phyloP scores from a whole-genome alignment of 2,888 invertebrate genomes.

The Synergus japonicus region DNA sequence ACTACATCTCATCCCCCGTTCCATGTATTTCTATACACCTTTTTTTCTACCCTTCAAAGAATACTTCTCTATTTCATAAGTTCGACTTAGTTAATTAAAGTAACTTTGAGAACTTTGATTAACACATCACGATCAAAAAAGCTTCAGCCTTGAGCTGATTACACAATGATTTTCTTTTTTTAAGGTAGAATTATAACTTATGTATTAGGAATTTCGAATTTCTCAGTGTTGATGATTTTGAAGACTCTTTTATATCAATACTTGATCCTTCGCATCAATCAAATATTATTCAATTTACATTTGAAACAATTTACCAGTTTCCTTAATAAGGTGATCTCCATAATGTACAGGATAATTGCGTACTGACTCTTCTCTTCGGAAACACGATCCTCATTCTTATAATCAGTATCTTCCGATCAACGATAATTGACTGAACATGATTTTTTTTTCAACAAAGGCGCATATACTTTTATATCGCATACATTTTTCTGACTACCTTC shows the following conservation, averaged over 20 bases:
- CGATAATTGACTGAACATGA: constrained; percentile 22
- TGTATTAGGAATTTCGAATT: not conserved
- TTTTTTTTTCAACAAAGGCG: constrained; percentile 23
- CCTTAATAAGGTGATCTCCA: not conserved
- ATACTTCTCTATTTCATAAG: not conserved
- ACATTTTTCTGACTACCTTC: not conserved
- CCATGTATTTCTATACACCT: not conserved
- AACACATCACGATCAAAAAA: constrained; percentile 64
- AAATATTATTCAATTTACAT: not conserved
- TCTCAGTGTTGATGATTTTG: not conserved
- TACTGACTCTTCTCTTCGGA: not conserved
- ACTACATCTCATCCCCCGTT: constrained; percentile 5
- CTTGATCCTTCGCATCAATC: too few relatives aligned
- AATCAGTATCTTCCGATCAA: constrained; percentile 25
- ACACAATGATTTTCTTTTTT: constrained; percentile 52
- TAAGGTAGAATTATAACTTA: not conserved
- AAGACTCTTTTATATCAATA: too few relatives aligned
- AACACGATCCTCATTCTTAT: constrained; percentile 8
- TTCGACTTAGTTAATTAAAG: constrained; percentile 68
- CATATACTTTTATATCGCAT: constrained; percentile 26
- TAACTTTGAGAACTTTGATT: constrained; percentile 70
- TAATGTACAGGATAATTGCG: constrained; percentile 8
- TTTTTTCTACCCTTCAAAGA: not conserved
- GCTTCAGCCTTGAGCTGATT: constrained; percentile 54
- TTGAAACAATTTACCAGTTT: not conserved